Base-by-base conservation (phyloP, 92 coral and sea anemone genomes). In the Epizoanthus scotinus region DNA sequence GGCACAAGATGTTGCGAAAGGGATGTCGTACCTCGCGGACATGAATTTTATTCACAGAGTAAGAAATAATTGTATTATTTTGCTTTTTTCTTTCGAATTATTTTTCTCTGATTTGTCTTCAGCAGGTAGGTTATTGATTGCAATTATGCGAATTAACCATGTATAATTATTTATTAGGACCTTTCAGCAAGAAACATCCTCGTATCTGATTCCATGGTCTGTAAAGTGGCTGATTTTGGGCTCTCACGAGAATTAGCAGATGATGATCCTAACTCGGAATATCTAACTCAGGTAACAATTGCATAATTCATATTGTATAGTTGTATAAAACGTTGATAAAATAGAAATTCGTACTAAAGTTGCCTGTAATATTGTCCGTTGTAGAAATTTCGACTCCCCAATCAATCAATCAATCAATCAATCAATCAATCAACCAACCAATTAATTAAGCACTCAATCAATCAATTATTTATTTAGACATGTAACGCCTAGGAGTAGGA, bases 211-310 rank as follows among this genome's bases (percentile, higher is more conserved):
- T 87, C 91, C 88, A 78, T 89, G 90, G 88, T 90, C 8, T 91
- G 93, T 55, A 95, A 95, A 81, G 98, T 95, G 8, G 93, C 98
- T 17, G 98, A 95, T 85, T 95, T 95, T 84, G 98, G 98, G 14
- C 81, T 95, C 75, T 93, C 98, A 12, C 90, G 98, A 53, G 98
- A 95, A 79, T 80, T 95, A 26, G 91, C 82, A 26, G 98, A 95
- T 34, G 94, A 92, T 55, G 74, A 92, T 65, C 97, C 97, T 3
- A 86, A 92, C 55, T 92, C 97, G 1, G 98, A 95, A 63, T 95
- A 95, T 77, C 91, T 92, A 53, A 93, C 98, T 12, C 98, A 95
- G 98, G 99, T 95, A 82, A 22, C 8, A 14, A 57, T 13, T 24
- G 8, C 20, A 6, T 18, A 29, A 44, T 10, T 28, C 15, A 10